Percentiles rank a stretch among this genome's conserved stretches.
These are phyloP conservation scores for Sebastes elongatus DNA, from an alignment of 2,797 vertebrate species.

Conservation along the genomic window DNA sequence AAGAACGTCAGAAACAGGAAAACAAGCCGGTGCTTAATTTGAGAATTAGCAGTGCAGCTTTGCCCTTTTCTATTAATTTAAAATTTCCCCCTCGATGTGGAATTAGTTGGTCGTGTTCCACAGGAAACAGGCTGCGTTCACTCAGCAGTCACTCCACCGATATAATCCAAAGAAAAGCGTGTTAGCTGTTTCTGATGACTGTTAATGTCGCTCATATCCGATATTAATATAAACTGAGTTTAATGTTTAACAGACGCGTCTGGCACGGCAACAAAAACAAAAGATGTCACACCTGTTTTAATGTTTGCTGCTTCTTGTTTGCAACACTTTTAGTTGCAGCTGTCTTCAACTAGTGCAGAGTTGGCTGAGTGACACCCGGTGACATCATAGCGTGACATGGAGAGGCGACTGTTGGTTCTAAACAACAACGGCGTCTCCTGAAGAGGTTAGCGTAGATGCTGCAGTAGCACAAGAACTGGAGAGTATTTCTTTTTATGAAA, in stretches of 20 bases:
- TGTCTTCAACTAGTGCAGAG: neutral
- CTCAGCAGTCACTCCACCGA: neutral
- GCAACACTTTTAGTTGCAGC: neutral
- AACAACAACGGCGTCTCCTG: no score
- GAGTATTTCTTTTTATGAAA: no score
- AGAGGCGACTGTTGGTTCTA: no score
- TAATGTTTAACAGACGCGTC: constrained; percentile 3
- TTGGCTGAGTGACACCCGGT: fast-evolving
- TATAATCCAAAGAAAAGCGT: neutral
- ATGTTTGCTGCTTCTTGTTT: constrained; percentile 1
- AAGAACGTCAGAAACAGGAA: constrained; percentile 31
- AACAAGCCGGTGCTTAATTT: constrained; percentile 53
- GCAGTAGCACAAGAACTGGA: no score
- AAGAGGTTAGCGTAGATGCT: no score
- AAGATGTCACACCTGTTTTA: constrained; percentile 21
- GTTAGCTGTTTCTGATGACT: neutral
- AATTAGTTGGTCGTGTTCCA: constrained; percentile 36
- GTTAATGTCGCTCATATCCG: constrained; percentile 36
- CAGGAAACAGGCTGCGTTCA: constrained; percentile 15
- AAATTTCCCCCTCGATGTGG: constrained; percentile 45
- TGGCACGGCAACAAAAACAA: neutral
- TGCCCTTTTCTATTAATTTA: constrained; percentile 34
- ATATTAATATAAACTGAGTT: constrained; percentile 10
- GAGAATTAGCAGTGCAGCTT: constrained; percentile 51
- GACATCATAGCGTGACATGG: no score